Conservation (phyloP, 1,140 invertebrate species). For the Saxidomus purpurata region DNA sequence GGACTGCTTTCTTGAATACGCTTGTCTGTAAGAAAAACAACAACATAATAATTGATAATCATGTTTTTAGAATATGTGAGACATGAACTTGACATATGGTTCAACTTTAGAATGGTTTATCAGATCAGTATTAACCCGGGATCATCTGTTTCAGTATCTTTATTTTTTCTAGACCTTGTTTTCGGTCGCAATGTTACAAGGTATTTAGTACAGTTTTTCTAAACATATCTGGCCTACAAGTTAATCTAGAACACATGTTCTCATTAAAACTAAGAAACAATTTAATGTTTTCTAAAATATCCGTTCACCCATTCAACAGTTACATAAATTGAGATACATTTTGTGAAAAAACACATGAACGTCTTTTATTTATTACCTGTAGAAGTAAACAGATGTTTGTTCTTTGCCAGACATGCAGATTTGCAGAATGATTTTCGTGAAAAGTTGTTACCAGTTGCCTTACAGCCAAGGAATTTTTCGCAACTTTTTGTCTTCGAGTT, state of each 20-base stretch:
- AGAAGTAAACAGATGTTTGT: constrained; percentile 11
- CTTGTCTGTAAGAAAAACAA: constrained; percentile 13
- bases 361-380: not conserved
- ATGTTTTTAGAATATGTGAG: not conserved
- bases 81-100: not conserved
- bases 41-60: not conserved
- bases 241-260: not conserved
- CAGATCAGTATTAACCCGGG: not conserved
- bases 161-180: not conserved
- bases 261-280: not conserved
- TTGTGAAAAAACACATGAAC: not conserved
- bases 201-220: not conserved
- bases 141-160: not conserved
- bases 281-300: not conserved
- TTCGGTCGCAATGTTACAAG: not conserved
- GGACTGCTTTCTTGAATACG: constrained; percentile 28
- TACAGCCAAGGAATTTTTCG: constrained; percentile 69
- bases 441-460: constrained; percentile 70
- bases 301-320: not conserved
- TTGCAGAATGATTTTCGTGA: constrained; percentile 68
- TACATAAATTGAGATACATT: not conserved
- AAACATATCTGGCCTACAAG: not conserved
- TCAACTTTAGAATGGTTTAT: not conserved
- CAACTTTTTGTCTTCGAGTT: constrained; percentile 69
- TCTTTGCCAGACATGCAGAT: constrained; percentile 53